Evolutionary conservation across 2,113 vertebrate species (phyloP).

Genomic region (Pao palembangensis): DNA sequence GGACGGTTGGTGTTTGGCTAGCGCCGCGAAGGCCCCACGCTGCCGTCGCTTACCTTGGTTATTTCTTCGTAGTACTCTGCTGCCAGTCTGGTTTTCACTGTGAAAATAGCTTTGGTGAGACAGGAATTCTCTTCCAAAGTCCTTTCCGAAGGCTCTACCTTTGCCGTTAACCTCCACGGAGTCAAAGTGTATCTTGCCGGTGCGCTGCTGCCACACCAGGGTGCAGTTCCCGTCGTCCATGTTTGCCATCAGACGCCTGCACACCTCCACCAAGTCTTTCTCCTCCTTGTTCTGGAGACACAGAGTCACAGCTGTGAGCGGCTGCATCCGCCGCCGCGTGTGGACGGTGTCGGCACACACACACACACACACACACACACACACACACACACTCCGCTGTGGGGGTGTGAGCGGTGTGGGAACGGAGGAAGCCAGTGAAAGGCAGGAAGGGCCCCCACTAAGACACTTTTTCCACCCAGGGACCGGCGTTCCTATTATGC

Average conservation of each 20-base stretch:
- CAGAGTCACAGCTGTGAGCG: not conserved
- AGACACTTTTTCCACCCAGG: conserved; percentile 51
- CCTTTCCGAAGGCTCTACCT: no score
- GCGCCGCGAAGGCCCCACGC: not conserved
- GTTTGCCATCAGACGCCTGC: conserved; percentile 41
- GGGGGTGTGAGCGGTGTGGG: conserved; percentile 42
- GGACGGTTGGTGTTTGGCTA: not conserved
- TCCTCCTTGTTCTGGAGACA: conserved; percentile 14
- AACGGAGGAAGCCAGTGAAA: conserved; percentile 57
- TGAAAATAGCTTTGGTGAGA: not conserved
- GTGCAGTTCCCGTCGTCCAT: conserved; percentile 39
- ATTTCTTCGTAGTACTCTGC: conserved; percentile 43
- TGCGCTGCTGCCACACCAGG: not conserved
- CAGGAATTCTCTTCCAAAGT: no score
- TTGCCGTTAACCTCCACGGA: conserved; percentile 27
- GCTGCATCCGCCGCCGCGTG: conserved; percentile 3
- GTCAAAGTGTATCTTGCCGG: not conserved
- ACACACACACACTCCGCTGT: not conserved
- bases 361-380: no score
- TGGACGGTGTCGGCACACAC: conserved; percentile 16
- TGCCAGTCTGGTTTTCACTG: conserved; percentile 42
- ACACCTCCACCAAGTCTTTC: conserved; percentile 32
- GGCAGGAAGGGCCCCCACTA: conserved; percentile 49
- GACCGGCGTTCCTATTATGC: conserved; percentile 17
- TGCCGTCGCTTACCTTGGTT: conserved; percentile 33